Percentiles rank a stretch among this genome's conserved stretches.
These are phyloP conservation scores for Corella eumyota DNA, from an alignment of 23 tunicate species.

Conservation along the genomic window DNA sequence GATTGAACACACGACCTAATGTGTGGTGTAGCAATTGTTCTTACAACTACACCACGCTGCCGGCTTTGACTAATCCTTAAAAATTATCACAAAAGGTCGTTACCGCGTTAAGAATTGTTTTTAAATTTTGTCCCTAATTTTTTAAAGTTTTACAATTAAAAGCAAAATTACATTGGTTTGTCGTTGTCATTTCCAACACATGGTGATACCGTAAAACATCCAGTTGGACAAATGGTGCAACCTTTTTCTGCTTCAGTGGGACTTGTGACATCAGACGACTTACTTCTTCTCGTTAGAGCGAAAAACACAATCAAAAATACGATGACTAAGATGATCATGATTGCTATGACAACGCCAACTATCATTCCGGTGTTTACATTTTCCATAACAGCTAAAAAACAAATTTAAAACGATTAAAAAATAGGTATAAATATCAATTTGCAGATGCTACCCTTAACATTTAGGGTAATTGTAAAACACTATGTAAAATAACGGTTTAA, in stretches of 20 bases:
- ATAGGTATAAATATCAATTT: background rate
- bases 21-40: too few species aligned
- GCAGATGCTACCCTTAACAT: background rate
- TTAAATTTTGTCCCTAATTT: too few species aligned
- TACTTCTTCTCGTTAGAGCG: slow-evolving; percentile 5
- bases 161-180: slow-evolving; percentile 15
- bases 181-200: slow-evolving; percentile 16
- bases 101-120: too few species aligned
- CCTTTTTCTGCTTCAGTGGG: slow-evolving; percentile 4
- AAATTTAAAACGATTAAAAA: background rate
- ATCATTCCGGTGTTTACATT: slow-evolving; percentile 24
- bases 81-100: too few species aligned
- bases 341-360: slow-evolving; percentile 48
- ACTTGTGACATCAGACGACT: slow-evolving; percentile 5
- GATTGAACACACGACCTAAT: too few species aligned
- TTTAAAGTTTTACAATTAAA: too few species aligned
- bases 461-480: too few species aligned
- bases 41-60: too few species aligned
- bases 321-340: slow-evolving; percentile 10
- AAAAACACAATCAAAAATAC: slow-evolving; percentile 12
- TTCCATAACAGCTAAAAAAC: background rate
- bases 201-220: slow-evolving; percentile 7
- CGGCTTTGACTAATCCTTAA: too few species aligned
- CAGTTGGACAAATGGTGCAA: slow-evolving; percentile 3
- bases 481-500: too few species aligned